Base-by-base conservation (phyloP, 2,113 vertebrate genomes). In the Muscicapa adusta region DNA sequence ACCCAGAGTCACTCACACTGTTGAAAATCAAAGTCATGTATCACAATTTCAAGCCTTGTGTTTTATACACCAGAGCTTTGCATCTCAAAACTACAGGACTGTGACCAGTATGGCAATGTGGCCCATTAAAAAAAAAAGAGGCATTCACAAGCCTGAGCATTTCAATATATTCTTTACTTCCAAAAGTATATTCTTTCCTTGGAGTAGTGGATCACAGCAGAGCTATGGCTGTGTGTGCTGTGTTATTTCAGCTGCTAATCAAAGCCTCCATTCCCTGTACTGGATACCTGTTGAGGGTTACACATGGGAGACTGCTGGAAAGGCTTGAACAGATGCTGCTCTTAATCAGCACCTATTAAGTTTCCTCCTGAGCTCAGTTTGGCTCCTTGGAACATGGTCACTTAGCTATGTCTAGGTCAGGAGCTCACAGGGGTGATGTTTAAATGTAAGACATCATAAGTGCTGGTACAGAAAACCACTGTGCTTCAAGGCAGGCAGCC, bases 401-500 rank as follows among this genome's bases (percentile, higher is more conserved):
- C 42, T 85, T 36, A 56, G 13, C 13, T 33, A 3, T 38, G 58
- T 65, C 34, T 78, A 50, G 77, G 58, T 81, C 45, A 60, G 48
- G 38, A 74, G 38, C 12, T 89, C 0, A 0, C 73, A 85, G 40
- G 36, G 57, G 7, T 76, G 62, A 76, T 70, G 29, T 76, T 94
- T 88, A 56, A 92, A 91, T 61, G 38, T 80, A 88, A 66, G 22
- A 51, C 31, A 19, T 66, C 48, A 0, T 58, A 91, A 94, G 62
- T 42, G 54, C n/a, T 65, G 53, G 28, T 71, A 92, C 58, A 92
- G 87, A 94, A 94, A 76, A 22, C 78, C 34, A 70, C 77, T 74
- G 78, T 87, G 61, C 57, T 79, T 82, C 74, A 65, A 79, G 94
- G 84, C 78, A 95, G 51, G 26, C 71, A 62, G 89, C 86, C 93